Conservation (phyloP, 2,113 vertebrate species). For the Suncus etruscus region DNA sequence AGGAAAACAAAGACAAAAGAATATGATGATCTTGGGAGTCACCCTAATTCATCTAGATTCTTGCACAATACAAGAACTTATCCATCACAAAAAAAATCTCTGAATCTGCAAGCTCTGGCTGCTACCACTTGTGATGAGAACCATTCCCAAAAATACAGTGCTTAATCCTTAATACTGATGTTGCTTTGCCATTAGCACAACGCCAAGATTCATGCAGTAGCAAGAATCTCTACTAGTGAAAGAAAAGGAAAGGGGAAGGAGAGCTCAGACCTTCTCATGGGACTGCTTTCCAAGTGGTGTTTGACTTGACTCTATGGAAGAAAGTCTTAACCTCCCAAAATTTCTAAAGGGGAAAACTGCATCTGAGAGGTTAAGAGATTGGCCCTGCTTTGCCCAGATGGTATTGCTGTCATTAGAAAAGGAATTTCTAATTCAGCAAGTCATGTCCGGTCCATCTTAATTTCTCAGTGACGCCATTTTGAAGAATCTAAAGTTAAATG, state of each 20-base stretch:
- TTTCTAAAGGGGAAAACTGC: too few species aligned
- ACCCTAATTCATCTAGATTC: constrained; percentile 46
- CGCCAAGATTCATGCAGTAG: constrained; percentile 6
- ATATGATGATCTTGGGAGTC: constrained; percentile 20
- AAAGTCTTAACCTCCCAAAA: too few species aligned
- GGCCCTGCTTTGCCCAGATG: too few species aligned
- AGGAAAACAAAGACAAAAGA: constrained; percentile 41
- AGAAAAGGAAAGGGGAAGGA: not conserved
- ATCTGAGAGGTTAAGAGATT: not conserved
- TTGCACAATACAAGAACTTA: constrained; percentile 21
- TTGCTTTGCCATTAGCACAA: constrained; percentile 53
- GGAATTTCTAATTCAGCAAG: not conserved
- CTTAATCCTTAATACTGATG: constrained; percentile 2
- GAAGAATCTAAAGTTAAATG: constrained; percentile 1
- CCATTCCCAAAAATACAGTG: not conserved
- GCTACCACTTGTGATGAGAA: not conserved
- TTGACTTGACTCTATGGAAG: not conserved
- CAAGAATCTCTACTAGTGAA: not conserved
- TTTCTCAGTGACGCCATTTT: not conserved
- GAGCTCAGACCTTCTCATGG: not conserved
- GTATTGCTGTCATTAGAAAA: not conserved
- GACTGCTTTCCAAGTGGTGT: not conserved
- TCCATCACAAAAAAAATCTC: not conserved
- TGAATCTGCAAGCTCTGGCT: not conserved
- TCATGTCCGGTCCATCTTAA: not conserved